Evolutionary conservation across 2,113 vertebrate species (phyloP), one percentile per base, ranked within the genome.

Genomic region (Uria lomvia): DNA sequence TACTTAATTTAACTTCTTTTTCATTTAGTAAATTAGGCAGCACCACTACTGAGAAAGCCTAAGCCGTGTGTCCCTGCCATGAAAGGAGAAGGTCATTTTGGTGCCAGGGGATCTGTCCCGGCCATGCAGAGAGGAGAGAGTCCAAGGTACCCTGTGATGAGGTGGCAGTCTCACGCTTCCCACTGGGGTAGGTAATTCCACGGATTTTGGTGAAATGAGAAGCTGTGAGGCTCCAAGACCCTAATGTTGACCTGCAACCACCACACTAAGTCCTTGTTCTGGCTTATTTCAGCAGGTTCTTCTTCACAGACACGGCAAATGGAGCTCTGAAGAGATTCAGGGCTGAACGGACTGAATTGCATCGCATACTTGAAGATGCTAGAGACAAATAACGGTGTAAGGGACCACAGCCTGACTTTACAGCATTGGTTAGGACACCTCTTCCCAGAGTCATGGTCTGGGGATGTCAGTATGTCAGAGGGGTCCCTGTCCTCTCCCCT

Each of bases 381-480:
- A 18, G 52, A 34, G 21, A 63, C 1, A 19, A 79, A 14, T 29
- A 16, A 3, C 0, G 0, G 8, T n/a, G 74, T 58, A 85, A 73
- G 7, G 58, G 70, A 62, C 47, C 50, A 27, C 42, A 58, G 65
- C 43, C 63, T 43, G 78, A 8, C 30, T 12, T 55, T 45, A 34
- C 3, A 36, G 50, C 43, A 21, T 12, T 0, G 0, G n/a, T 52
- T 6, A 49, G 47, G 73, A n/a, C 3, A 29, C 6, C 56, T 76
- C 53, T n/a, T 58, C 30, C 65, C 8, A 66, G 19, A 49, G 29
- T 6, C 29, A 70, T 12, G 29, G 23, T 27, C n/a, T 36, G 6
- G 22, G n/a, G n/a, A 36, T 60, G 21, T 36, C 58, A 59, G n/a
- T 68, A 0, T 12, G 21, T 24, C 53, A 29, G 36, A 52, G 32